phyloP scores from a whole-genome alignment of 2,113 vertebrate genomes.

The Panurus biarmicus region DNA sequence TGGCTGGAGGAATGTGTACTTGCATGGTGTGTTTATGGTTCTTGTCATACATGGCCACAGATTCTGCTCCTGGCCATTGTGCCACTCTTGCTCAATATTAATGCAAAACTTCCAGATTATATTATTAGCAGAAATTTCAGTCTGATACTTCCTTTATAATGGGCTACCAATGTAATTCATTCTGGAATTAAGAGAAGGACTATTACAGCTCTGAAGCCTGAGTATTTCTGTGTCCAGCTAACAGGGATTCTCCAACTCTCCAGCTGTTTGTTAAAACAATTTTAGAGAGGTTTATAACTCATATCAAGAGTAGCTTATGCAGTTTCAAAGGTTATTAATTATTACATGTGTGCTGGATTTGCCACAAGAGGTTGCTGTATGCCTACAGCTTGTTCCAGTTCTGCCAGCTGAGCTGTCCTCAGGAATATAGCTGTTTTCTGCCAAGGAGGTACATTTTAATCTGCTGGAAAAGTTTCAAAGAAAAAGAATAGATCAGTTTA shows the following conservation, averaged over 20 bases:
- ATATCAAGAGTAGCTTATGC: not conserved
- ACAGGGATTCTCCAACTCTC: not conserved
- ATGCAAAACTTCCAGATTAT: not conserved
- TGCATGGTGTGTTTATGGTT: not conserved
- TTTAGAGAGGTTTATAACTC: not conserved
- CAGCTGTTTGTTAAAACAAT: not conserved
- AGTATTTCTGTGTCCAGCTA: not conserved
- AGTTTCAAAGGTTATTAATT: not conserved
- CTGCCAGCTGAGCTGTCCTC: not conserved
- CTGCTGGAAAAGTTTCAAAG: not conserved
- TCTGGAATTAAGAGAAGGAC: not conserved
- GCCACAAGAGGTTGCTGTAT: constrained; percentile 51
- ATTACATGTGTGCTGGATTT: not conserved
- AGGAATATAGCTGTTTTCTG: not conserved
- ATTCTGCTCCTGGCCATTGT: not conserved
- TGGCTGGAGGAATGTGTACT: not conserved
- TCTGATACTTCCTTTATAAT: not conserved
- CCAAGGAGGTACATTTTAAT: not conserved
- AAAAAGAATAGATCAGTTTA: not conserved
- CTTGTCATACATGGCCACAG: not conserved
- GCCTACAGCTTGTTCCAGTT: not conserved
- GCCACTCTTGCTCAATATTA: not conserved
- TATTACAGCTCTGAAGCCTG: not conserved
- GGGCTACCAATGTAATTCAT: not conserved
- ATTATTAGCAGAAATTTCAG: not conserved